Evolutionary conservation across 2,113 vertebrate genomes (phyloP).

Genomic region (Cricetomys ansorgei): DNA sequence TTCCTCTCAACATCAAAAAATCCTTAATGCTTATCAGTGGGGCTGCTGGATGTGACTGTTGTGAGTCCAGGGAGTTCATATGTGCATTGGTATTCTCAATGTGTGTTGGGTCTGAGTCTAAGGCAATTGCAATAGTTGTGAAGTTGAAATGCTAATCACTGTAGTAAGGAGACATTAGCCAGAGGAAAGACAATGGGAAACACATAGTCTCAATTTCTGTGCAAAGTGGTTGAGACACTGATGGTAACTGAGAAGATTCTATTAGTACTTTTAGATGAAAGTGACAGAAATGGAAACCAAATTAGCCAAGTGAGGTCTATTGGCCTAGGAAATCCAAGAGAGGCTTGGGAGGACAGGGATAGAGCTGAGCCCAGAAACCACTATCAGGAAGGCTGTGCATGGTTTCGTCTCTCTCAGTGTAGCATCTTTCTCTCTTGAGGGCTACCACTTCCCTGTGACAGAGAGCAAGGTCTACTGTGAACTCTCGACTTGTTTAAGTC

Average conservation of each 20-base stretch:
- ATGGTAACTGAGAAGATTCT: constrained; percentile 4
- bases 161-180: neutral
- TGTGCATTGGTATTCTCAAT: too few relatives aligned
- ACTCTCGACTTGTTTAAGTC: neutral
- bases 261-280: neutral
- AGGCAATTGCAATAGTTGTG: neutral
- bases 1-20: neutral
- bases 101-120: neutral
- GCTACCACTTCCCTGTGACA: neutral
- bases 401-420: neutral
- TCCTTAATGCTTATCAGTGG: neutral
- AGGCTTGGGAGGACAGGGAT: neutral
- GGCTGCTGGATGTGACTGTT: neutral
- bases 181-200: neutral
- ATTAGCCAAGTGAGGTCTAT: neutral
- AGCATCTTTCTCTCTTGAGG: neutral
- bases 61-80: neutral
- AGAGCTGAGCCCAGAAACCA: neutral
- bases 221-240: neutral
- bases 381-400: neutral
- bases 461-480: neutral
- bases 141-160: neutral
- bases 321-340: neutral
- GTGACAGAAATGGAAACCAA: neutral
- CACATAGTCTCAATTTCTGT: neutral